Base-by-base conservation (phyloP, 1,140 invertebrate species). In the Drosophila quadrilineata region DNA sequence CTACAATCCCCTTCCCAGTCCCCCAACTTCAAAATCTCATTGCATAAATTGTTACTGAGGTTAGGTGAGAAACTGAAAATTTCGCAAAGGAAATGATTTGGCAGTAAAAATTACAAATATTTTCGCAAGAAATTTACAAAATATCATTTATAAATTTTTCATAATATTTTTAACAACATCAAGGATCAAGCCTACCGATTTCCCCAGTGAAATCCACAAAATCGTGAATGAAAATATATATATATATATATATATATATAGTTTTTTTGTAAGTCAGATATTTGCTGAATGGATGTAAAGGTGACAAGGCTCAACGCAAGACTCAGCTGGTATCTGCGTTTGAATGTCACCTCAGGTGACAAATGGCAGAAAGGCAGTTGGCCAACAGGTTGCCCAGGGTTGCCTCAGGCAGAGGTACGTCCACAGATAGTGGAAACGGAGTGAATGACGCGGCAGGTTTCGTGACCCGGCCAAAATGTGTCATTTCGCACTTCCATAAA, bases 271-370 rank as follows among this genome's bases (percentile, higher is more conserved):
- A 69, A 77, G 40, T 40, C 19, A 33, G 31, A 48, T 21, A 59
- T 36, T 31, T 56, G 22, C 41, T 40, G 58, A 70, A 54, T 60
- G 69, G 31, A 21, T 9, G n/a, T 57, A 54, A 69, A 56, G 40
- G 48, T 54, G 63, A 50, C 67, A 38, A 6, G 57, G 62, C 57
- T 54, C 19, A 72, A 54, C 26, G 71, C 68, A 72, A 82, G 63
- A 67, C 79, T 65, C 71, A 80, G 75, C 66, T 85, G 79, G 65
- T 52, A 62, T 69, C 49, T 71, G 62, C 40, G 49, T 22, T 57
- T 84, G 73, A 84, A 84, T 84, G 79, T 77, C 74, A 56, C 79
- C 79, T 85, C 79, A 77, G 79, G 79, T 86, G 79, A 85, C 79
- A 85, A 85, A 85, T 85, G 71, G 75, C 66, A 71, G 67, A n/a